Percentiles rank a stretch among this genome's conserved stretches.
phyloP scores from a whole-genome alignment of 2,888 invertebrate genomes.

The Aleiodes alternator region DNA sequence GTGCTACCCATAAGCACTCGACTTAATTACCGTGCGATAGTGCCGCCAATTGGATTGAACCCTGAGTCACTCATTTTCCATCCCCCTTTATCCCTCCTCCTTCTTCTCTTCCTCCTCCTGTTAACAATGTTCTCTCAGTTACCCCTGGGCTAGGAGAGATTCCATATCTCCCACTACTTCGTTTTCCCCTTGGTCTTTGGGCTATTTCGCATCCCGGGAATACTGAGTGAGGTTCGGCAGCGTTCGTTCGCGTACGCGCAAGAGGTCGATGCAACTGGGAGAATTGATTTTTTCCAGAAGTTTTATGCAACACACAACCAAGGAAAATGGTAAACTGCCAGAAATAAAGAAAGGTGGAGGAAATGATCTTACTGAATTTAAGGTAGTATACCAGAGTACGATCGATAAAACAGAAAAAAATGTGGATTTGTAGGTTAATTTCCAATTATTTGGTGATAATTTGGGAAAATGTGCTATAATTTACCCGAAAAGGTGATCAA shows the following conservation, averaged over 20 bases:
- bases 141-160: constrained; percentile 32
- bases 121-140: constrained; percentile 59
- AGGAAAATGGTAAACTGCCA: constrained; percentile 17
- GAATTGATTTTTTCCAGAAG: constrained; percentile 18
- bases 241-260: constrained; percentile 21
- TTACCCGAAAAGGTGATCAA: no score
- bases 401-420: no score
- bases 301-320: constrained; percentile 9
- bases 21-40: constrained; percentile 43
- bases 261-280: neutral
- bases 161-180: constrained; percentile 40
- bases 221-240: neutral
- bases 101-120: constrained; percentile 42
- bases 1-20: constrained; percentile 12
- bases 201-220: constrained; percentile 12
- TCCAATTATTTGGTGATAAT: no score
- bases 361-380: neutral
- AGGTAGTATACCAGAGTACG: neutral
- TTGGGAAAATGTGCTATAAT: no score
- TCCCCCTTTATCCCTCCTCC: neutral
- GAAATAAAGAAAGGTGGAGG: neutral
- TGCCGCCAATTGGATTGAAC: constrained; percentile 43
- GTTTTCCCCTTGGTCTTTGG: neutral
- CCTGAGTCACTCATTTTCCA: constrained; percentile 45
- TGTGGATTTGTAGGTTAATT: no score